These are phyloP conservation scores for Leptinotarsa haldemani DNA, from an alignment of 2,888 invertebrate genomes.

Conservation along the genomic window DNA sequence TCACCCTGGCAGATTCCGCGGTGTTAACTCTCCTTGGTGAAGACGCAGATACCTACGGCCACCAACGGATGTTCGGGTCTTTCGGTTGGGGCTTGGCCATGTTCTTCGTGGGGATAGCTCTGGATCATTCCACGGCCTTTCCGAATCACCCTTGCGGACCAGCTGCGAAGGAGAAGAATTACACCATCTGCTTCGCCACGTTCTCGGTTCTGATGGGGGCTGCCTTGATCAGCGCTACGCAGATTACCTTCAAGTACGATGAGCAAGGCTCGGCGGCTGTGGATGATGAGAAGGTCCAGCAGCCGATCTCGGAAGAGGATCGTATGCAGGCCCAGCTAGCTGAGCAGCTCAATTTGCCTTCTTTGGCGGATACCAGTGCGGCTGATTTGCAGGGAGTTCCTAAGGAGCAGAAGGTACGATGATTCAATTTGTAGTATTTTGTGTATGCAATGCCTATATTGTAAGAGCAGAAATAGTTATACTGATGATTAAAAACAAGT, in stretches of 20 bases:
- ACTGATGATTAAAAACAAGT: too few relatives aligned
- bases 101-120: slow-evolving; percentile 96
- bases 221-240: slow-evolving; percentile 91
- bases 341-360: slow-evolving; percentile 84
- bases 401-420: slow-evolving; percentile 68
- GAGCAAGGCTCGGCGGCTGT: slow-evolving; percentile 44
- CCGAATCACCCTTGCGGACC: slow-evolving; percentile 92
- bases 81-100: slow-evolving; percentile 98
- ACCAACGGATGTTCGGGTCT: slow-evolving; percentile 69
- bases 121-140: slow-evolving; percentile 97
- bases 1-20: slow-evolving; percentile 93
- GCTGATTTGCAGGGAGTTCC: slow-evolving; percentile 64
- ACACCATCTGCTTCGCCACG: slow-evolving; percentile 97
- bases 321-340: slow-evolving; percentile 86
- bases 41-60: slow-evolving; percentile 90
- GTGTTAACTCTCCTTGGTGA: slow-evolving; percentile 90
- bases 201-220: slow-evolving; percentile 97
- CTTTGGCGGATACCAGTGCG: slow-evolving; percentile 76
- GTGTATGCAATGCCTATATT: too few relatives aligned
- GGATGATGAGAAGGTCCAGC: slow-evolving; percentile 58
- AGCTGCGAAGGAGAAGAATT: slow-evolving; percentile 93
- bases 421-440: background rate
- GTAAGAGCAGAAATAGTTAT: too few relatives aligned
- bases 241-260: slow-evolving; percentile 81
- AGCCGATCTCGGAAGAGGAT: slow-evolving; percentile 75